Evolutionary conservation across 2,888 invertebrate species (phyloP).

Genomic region (Lochmaea capreae): DNA sequence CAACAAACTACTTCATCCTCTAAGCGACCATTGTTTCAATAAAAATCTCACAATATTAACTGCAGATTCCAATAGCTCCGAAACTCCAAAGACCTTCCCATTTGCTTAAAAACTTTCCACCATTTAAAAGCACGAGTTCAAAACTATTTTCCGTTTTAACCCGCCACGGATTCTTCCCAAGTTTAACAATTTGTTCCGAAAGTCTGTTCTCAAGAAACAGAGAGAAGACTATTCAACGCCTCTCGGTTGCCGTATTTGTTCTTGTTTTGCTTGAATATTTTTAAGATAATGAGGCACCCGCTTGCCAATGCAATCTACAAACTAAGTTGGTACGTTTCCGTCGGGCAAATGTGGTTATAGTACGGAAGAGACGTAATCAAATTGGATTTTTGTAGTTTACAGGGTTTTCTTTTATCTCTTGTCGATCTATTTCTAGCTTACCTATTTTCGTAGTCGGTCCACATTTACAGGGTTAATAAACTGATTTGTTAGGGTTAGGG

Average conservation of each 20-base stretch:
- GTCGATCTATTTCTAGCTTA: not conserved
- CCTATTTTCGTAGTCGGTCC: not conserved
- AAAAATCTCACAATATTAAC: not conserved
- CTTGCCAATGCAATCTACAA: slow-evolving; percentile 20
- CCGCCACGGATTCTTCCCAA: slow-evolving; percentile 2
- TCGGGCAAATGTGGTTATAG: slow-evolving; percentile 8
- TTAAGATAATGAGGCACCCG: slow-evolving; percentile 22
- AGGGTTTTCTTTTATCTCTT: not conserved
- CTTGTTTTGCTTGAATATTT: slow-evolving; percentile 10
- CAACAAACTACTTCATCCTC: not conserved
- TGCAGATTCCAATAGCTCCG: not conserved
- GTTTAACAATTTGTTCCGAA: slow-evolving; percentile 12
- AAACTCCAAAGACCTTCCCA: not conserved
- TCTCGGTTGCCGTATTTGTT: slow-evolving; percentile 4
- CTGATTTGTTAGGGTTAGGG: not conserved
- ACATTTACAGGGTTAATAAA: not conserved
- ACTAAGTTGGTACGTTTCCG: slow-evolving; percentile 20
- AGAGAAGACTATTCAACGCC: slow-evolving; percentile 4
- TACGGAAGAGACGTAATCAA: not conserved
- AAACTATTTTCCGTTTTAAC: slow-evolving; percentile 9
- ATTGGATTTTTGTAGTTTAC: slow-evolving; percentile 2
- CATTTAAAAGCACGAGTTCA: not conserved
- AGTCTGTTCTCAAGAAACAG: slow-evolving; percentile 7
- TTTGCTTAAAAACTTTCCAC: not conserved
- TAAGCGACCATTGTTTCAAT: not conserved